Base-by-base conservation (phyloP, 2,797 vertebrate species). In the Fundulus diaphanus region DNA sequence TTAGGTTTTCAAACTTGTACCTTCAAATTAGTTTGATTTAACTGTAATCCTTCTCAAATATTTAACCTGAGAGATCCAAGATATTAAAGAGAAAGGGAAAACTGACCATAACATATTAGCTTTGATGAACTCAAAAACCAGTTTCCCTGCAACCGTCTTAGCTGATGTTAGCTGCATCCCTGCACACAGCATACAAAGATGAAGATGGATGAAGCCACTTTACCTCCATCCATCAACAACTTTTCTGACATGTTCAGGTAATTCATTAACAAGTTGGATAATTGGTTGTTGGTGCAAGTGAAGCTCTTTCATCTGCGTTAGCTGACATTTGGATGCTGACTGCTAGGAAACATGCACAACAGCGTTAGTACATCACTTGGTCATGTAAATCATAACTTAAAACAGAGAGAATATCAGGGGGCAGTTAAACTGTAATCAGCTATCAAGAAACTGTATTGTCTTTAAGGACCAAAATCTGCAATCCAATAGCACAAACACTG, bases 161-260 rank as follows among this genome's bases (percentile, higher is more conserved):
- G 22, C 37, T 24, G 37, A 24, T 18, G 9, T 72, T 40, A 44
- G 37, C 27, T 29, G 18, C 37, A 44, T 59, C 52, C 22, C 71
- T 61, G 42, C 71, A 48, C 29, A 48, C 12, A 35, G 42, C 13
- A n/a, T 5, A 37, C 8, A 18, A 71, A 72, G 40, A 61, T 33
- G 29, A 72, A 46, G 42, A 72, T 48, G 70, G 22, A 73, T 51
- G 48, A 73, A 37, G 46, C 46, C 46, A 65, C 46, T 52, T 52
- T 66, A 20, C 46, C 1, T 37, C 24, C 33, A 51, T 29, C 11
- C 24, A 40, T 49, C 46, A 74, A 54, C 35, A 42, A 54, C 59
- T 42, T 67, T 66, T 46, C 24, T 40, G 63, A 66, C 61, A 52
- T 11, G 27, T 66, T 67, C 48, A 54, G 63, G n/a, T 52, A 54